These are phyloP conservation scores for Orientallactaga sibirica DNA, from an alignment of 2,797 vertebrate species.

Conservation along the genomic window DNA sequence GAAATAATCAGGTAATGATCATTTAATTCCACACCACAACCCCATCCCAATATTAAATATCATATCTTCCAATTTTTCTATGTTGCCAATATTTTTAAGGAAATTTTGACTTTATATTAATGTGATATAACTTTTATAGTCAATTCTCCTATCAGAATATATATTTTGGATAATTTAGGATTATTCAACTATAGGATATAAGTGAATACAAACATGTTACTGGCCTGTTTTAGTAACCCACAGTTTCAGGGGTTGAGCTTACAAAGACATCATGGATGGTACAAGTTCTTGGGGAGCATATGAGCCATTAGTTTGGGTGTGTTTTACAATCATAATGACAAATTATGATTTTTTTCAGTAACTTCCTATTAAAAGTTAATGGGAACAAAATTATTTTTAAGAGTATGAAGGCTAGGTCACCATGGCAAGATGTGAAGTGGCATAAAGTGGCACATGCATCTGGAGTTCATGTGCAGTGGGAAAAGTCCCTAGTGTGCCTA, in stretches of 20 bases:
- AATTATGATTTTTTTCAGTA: not conserved
- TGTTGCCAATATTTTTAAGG: not conserved
- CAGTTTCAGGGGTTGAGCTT: not conserved
- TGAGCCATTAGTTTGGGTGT: not conserved
- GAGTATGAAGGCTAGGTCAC: not conserved
- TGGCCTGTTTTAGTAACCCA: not conserved
- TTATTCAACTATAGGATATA: not conserved
- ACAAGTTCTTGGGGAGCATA: not conserved
- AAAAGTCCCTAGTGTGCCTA: too few species aligned
- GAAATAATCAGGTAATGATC: not conserved
- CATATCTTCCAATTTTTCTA: not conserved
- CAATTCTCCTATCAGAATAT: too few species aligned
- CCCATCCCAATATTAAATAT: not conserved
- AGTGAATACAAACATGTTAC: not conserved
- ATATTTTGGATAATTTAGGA: not conserved
- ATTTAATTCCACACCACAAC: not conserved
- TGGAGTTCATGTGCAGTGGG: too few species aligned
- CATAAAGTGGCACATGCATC: too few species aligned
- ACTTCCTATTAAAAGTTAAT: slow-evolving; percentile 21
- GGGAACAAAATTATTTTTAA: not conserved
- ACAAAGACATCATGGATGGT: not conserved
- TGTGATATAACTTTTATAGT: too few species aligned
- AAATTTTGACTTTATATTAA: not conserved
- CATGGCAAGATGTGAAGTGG: slow-evolving; percentile 1
- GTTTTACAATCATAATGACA: not conserved